Base-by-base conservation (phyloP, 2,888 invertebrate species). In the Luperina testacea region DNA sequence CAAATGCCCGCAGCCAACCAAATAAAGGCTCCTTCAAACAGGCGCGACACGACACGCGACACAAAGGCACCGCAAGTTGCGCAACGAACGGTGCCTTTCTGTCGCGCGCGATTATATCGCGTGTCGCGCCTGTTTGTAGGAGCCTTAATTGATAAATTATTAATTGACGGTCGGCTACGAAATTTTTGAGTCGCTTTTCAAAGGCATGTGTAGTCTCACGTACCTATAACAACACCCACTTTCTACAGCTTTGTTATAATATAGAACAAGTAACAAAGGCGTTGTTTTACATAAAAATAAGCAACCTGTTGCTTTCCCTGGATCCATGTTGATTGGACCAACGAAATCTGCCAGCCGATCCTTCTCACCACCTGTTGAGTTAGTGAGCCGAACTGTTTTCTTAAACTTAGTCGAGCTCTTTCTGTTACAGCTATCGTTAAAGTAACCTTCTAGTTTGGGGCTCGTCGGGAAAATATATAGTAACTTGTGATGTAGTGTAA, bases 251-350 rank as follows among this genome's bases (percentile, higher is more conserved):
- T 61, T 70, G 6, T 27, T 53, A 59, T 75, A 83, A 20, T 68
- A 72, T 57, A 77, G 64, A 53, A 45, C 20, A 59, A 72, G 27
- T 71, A 42, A 45, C 38, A 69, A 48, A 65, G 59, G 77, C 64
- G 75, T 83, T 77, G 75, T 77, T 70, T 59, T 45, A 63, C 48
- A 68, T 72, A 74, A 74, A 85, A 85, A 72, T 69, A 32, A 9
- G 68, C 75, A 75, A 85, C 87, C 61, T 86, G 85, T 86, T 83
- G 85, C 67, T 38, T 1, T 15, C 3, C 1, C 32, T 70, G 24
- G 53, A 7, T 61, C 8, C 65, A 53, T 72, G 48, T 57, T 75
- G 75, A 84, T 84, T 84, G 86, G 83, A 38, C 45, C 24, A 76
- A 32, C 6, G 27, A 48, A 2, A 45, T 24, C 9, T 61, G 2